phyloP scores from a whole-genome alignment of 2,113 vertebrate species.

The Cacatua alba region DNA sequence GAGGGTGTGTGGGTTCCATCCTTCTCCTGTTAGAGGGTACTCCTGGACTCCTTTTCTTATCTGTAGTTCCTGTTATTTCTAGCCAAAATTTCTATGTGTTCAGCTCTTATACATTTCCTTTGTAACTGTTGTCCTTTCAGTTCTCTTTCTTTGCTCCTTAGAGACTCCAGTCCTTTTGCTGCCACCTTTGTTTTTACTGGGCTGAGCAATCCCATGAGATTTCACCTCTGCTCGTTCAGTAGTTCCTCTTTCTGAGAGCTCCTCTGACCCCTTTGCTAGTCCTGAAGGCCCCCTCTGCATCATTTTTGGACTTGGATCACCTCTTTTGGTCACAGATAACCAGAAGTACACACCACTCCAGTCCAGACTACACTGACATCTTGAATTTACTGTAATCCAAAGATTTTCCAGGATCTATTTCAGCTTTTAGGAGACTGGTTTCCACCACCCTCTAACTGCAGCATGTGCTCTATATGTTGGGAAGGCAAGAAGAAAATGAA shows the following conservation, averaged over 20 bases:
- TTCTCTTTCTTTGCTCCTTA: not conserved
- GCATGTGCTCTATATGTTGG: rapidly evolving
- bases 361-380: not conserved
- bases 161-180: not conserved
- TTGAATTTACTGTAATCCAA: not conserved
- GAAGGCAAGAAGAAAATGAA: not conserved
- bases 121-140: not conserved
- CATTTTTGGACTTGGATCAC: not conserved
- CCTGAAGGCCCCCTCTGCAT: not conserved
- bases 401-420: not conserved
- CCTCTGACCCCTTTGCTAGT: not conserved
- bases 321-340: not conserved
- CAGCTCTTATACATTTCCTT: not conserved
- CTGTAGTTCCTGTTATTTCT: not conserved
- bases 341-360: not conserved
- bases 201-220: not conserved
- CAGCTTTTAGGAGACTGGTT: not conserved
- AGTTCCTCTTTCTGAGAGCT: not conserved
- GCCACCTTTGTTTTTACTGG: not conserved
- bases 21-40: not conserved
- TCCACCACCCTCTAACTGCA: not conserved
- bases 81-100: not conserved
- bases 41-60: not conserved
- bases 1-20: rapidly evolving
- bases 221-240: not conserved